phyloP scores from a whole-genome alignment of 2,113 vertebrate genomes.

The Nibea albiflora region DNA sequence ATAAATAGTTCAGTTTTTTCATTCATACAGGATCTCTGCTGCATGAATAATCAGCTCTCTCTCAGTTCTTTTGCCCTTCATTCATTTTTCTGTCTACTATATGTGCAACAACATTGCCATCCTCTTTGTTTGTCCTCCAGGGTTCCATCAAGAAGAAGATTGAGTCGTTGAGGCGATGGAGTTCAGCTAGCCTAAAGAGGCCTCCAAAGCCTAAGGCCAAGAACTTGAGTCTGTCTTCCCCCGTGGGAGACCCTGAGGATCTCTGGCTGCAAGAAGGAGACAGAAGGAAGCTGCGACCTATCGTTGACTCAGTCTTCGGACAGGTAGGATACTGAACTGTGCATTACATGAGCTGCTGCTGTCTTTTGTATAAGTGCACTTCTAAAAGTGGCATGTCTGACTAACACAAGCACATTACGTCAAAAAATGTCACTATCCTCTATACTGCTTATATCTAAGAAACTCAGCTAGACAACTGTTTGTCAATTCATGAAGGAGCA shows the following conservation, averaged over 20 bases:
- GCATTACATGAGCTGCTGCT: no score
- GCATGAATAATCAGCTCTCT: neutral
- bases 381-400: neutral
- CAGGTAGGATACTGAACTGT: slow-evolving; percentile 77
- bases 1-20: neutral
- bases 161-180: slow-evolving; percentile 83
- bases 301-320: slow-evolving; percentile 84
- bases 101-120: neutral
- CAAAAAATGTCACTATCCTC: neutral
- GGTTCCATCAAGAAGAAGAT: slow-evolving; percentile 86
- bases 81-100: neutral
- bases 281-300: slow-evolving; percentile 78
- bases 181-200: slow-evolving; percentile 80
- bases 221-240: slow-evolving; percentile 78
- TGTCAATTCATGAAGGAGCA: neutral
- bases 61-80: neutral
- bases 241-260: slow-evolving; percentile 66
- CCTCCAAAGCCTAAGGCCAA: slow-evolving; percentile 79
- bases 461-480: neutral
- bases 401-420: neutral
- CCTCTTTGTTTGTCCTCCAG: slow-evolving; percentile 45
- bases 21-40: neutral
- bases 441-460: neutral
- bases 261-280: slow-evolving; percentile 67
- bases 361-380: neutral